phyloP scores from a whole-genome alignment of 2,113 vertebrate species.

The Astatotilapia flaviijosephi region DNA sequence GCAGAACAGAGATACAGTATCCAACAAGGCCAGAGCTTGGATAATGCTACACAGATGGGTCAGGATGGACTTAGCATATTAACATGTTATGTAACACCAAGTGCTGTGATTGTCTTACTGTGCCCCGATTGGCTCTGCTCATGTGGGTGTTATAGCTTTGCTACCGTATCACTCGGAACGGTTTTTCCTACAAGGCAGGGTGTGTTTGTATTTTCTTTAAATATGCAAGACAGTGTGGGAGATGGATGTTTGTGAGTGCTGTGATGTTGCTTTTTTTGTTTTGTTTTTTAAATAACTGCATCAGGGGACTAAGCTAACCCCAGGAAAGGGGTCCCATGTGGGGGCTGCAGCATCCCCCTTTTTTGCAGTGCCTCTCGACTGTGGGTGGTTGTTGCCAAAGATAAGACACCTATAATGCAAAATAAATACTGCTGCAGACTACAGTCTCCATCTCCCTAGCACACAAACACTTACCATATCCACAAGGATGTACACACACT shows the following conservation, averaged over 20 bases:
- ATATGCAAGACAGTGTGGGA: background rate
- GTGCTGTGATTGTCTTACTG: conserved; percentile 17
- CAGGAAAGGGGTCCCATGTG: background rate
- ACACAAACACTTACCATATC: background rate
- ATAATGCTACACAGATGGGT: conserved; percentile 48
- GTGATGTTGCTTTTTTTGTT: background rate
- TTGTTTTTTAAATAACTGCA: background rate
- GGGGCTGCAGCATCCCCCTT: background rate
- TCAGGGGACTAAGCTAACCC: background rate
- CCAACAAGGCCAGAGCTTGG: conserved; percentile 30
- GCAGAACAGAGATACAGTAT: conserved; percentile 1
- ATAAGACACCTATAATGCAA: conserved; percentile 31
- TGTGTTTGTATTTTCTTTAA: background rate
- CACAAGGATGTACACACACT: background rate
- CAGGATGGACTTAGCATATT: conserved; percentile 57
- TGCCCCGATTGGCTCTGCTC: background rate
- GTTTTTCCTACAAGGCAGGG: background rate
- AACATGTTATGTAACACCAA: conserved; percentile 43
- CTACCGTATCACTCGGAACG: background rate
- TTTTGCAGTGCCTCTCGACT: background rate
- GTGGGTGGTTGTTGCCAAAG: conserved; percentile 2
- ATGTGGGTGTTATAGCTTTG: background rate
- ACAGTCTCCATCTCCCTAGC: background rate
- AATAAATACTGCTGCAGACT: background rate
- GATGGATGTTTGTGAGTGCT: background rate